phyloP scores from a whole-genome alignment of 2,113 vertebrate genomes.

The Phalacrocorax pelagicus region DNA sequence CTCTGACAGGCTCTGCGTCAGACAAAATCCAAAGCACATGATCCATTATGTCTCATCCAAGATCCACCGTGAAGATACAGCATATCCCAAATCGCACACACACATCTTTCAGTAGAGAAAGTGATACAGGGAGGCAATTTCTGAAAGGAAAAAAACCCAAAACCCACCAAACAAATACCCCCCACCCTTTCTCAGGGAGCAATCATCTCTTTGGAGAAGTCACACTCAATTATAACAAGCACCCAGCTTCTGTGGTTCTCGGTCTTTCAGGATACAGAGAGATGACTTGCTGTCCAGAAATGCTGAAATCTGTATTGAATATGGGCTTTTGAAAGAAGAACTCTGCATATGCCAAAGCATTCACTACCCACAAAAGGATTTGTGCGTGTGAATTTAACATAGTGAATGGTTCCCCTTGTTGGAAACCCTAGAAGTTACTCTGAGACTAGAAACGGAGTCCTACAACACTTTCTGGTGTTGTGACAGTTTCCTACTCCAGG shows the following conservation, averaged over 20 bases:
- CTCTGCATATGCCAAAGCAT: background rate
- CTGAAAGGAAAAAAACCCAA: background rate
- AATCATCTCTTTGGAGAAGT: background rate
- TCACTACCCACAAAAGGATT: background rate
- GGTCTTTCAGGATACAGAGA: background rate
- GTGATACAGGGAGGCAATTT: background rate
- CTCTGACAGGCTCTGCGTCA: background rate
- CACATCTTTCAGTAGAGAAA: background rate
- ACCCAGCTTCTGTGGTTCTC: background rate
- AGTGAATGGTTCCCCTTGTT: background rate
- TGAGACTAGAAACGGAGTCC: background rate
- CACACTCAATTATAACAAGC: background rate
- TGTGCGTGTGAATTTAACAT: background rate
- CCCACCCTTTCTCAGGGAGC: background rate
- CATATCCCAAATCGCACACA: background rate
- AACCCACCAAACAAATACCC: too few relatives aligned
- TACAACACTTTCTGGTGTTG: background rate
- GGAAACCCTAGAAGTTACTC: background rate
- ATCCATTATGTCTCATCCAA: background rate
- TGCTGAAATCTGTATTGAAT: background rate
- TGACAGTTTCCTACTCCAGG: background rate
- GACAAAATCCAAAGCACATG: background rate
- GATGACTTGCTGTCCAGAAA: background rate
- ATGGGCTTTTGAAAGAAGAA: background rate
- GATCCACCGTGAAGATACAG: background rate